Base-by-base conservation (phyloP, 2,113 vertebrate genomes). In the Hemicordylus capensis region DNA sequence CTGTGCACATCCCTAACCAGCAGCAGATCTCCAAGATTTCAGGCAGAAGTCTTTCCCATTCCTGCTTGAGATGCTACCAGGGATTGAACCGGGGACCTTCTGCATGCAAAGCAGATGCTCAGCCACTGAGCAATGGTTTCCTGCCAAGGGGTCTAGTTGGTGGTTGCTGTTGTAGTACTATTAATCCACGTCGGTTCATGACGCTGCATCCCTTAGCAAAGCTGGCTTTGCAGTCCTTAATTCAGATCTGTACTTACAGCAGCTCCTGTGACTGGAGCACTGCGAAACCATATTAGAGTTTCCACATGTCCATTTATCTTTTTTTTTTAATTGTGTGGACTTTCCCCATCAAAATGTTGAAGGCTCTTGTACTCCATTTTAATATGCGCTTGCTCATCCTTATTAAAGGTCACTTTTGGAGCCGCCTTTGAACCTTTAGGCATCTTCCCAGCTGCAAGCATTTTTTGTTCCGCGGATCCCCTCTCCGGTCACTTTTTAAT, bases 401-500 rank as follows among this genome's bases (percentile, higher is more conserved):
- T 87, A 56, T 75, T 83, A 76, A 89, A 90, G 66, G 78, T 91
- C 88, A 81, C 81, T 59, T 85, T 92, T 54, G 59, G 91, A 90
- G 89, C 44, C 59, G 44, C 15, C 91, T 61, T 91, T 95, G 61
- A 67, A 76, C 93, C 91, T 88, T 85, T 88, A 70, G 85, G 88
- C 34, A 42, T 4, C 87, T 37, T 66, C 46, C 87, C 24, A 74
- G 44, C 92, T 95, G 82, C 82, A 73, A 92, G 56, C 81, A 74
- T 51, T 85, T 80, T 91, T 82, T 89, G 81, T 87, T 85, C 75
- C 77, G 85, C 26, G 22, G 39, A 37, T 20, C 88, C 73, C 64
- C 90, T 90, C 95, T 82, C 76, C 86, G 83, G 81, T 90, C 87
- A 7, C 81, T 89, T 17, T 89, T 90, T 89, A 94, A 90, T 95